Percentiles rank a stretch among this genome's conserved stretches.
phyloP scores from a whole-genome alignment of 1,140 invertebrate genomes.

The Aporrectodea caliginosa region DNA sequence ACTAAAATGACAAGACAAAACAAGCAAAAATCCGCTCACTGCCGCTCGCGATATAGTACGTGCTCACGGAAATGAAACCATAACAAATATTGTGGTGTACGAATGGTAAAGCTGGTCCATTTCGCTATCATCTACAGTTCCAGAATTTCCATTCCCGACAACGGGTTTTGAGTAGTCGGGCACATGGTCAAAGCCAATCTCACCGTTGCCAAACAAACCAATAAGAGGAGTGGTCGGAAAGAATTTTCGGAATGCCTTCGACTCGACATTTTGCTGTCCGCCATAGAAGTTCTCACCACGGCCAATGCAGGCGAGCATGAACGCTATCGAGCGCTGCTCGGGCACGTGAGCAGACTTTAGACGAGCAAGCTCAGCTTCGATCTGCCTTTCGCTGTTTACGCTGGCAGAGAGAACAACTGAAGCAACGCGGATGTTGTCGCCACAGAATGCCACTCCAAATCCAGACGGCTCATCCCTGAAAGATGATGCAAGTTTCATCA shows the following conservation, averaged over 20 bases:
- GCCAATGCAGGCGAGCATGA: constrained; percentile 63
- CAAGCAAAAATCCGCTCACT: no score
- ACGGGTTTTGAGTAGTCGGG: constrained; percentile 37
- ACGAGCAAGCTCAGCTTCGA: constrained; percentile 42
- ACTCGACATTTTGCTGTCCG: constrained; percentile 58
- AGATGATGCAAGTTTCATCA: no score
- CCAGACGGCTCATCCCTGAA: constrained; percentile 19
- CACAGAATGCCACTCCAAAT: constrained; percentile 47
- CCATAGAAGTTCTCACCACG: constrained; percentile 55
- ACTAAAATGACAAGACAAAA: no score
- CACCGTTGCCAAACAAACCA: constrained; percentile 63
- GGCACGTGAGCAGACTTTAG: constrained; percentile 49
- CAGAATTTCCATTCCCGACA: background rate
- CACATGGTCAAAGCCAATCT: constrained; percentile 59
- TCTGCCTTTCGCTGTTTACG: constrained; percentile 36
- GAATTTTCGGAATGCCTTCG: constrained; percentile 59
- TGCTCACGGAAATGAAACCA: constrained; percentile 23
- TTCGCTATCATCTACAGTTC: constrained; percentile 4
- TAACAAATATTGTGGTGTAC: constrained; percentile 47
- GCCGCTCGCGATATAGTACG: no score
- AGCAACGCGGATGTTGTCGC: constrained; percentile 43
- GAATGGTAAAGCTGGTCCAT: constrained; percentile 41
- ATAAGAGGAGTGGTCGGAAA: constrained; percentile 62
- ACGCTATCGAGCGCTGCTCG: constrained; percentile 55
- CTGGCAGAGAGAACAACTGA: constrained; percentile 45